A percentile compares a stretch with the other conserved stretches of the same genome.
These are phyloP conservation scores for Charanyca ferruginea DNA, from an alignment of 2,888 invertebrate genomes.

Conservation along the genomic window DNA sequence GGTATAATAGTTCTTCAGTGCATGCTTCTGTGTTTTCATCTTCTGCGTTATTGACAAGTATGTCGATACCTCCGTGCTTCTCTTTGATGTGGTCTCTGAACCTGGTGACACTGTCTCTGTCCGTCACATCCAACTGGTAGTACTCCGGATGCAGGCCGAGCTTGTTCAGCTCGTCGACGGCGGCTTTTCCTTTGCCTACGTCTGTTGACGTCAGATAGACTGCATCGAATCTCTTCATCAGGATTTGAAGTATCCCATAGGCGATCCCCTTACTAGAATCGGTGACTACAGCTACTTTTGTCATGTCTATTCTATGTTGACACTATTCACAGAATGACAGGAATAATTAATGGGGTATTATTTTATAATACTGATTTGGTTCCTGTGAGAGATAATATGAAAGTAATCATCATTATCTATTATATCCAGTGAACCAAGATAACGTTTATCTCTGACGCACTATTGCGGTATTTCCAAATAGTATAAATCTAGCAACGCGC, in stretches of 20 bases:
- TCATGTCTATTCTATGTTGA: conserved; percentile 37
- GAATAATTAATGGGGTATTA: not conserved
- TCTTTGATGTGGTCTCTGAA: conserved; percentile 91
- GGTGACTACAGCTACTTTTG: conserved; percentile 86
- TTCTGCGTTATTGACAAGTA: conserved; percentile 94
- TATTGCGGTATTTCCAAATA: not conserved
- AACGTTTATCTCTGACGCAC: not conserved
- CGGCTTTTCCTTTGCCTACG: conserved; percentile 65
- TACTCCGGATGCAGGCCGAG: conserved; percentile 65
- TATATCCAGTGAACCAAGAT: conserved; percentile 14
- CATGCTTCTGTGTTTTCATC: no score
- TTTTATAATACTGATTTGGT: conserved; percentile 11
- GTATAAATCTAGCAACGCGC: not conserved
- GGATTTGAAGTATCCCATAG: conserved; percentile 90
- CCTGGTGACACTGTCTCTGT: conserved; percentile 87
- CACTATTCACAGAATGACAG: conserved; percentile 12
- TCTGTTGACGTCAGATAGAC: conserved; percentile 89
- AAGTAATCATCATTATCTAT: conserved; percentile 4
- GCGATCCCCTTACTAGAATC: conserved; percentile 94
- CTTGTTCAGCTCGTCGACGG: conserved; percentile 70
- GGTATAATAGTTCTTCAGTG: conserved; percentile 93
- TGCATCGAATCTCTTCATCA: conserved; percentile 92
- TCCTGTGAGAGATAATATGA: conserved; percentile 12
- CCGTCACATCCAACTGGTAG: conserved; percentile 62
- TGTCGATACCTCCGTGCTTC: conserved; percentile 93